A percentile compares a stretch with the other conserved stretches of the same genome.
These are phyloP conservation scores for Plemyria rubiginata DNA, from an alignment of 2,888 invertebrate species.

Conservation along the genomic window DNA sequence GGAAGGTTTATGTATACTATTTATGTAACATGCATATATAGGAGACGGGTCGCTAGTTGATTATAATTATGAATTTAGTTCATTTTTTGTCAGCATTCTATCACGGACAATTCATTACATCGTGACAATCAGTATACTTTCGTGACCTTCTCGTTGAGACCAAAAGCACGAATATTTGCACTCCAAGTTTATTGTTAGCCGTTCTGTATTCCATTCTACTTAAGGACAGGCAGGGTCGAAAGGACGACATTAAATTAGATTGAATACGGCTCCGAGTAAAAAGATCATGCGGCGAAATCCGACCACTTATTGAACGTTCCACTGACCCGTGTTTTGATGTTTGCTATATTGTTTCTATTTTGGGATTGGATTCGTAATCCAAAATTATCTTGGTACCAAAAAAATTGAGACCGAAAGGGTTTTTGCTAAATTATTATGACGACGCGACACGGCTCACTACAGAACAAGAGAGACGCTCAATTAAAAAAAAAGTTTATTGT, in stretches of 20 bases:
- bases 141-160: background rate
- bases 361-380: background rate
- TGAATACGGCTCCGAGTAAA: constrained; percentile 45
- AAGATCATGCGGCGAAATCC: constrained; percentile 45
- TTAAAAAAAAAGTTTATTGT: too few relatives aligned
- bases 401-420: too few relatives aligned
- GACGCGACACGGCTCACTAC: too few relatives aligned
- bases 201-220: constrained; percentile 8
- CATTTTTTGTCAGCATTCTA: too few relatives aligned
- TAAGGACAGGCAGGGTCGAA: constrained; percentile 42
- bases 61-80: too few relatives aligned
- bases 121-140: background rate
- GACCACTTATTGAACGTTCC: constrained; percentile 51
- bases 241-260: constrained; percentile 48
- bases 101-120: too few relatives aligned
- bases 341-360: constrained; percentile 29
- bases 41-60: too few relatives aligned
- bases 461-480: too few relatives aligned
- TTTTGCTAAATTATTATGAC: too few relatives aligned
- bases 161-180: constrained; percentile 1
- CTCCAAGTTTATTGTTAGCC: constrained; percentile 13
- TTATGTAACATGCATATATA: too few relatives aligned
- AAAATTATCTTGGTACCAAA: background rate
- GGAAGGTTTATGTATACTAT: too few relatives aligned
- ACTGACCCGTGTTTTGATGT: constrained; percentile 41